Evolutionary conservation across 2,888 invertebrate genomes (phyloP).

Genomic region (Glyphotaelius pellucidus): DNA sequence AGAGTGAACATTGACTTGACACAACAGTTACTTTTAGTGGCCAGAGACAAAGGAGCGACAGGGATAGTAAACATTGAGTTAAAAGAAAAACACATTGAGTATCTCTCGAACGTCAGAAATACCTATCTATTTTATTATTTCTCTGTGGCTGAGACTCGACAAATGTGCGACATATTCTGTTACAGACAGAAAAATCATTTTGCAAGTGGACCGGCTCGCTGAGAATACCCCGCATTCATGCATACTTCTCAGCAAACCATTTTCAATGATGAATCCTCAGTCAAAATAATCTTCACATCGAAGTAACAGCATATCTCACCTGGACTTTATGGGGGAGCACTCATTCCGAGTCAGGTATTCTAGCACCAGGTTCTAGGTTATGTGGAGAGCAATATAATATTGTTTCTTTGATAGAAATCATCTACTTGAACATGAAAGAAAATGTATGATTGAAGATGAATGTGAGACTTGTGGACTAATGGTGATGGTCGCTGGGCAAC

Average conservation of each 20-base stretch:
- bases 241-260: conserved; percentile 49
- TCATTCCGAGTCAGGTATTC: conserved; percentile 25
- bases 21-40: conserved; percentile 62
- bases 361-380: conserved; percentile 27
- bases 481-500: conserved; percentile 47
- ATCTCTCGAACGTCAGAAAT: conserved; percentile 41
- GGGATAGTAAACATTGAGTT: conserved; percentile 56
- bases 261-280: conserved; percentile 11
- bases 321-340: background rate
- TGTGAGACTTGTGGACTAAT: conserved; percentile 75
- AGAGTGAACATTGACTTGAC: conserved; percentile 63
- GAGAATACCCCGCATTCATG: conserved; percentile 41
- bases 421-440: conserved; percentile 60
- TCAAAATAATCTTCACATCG: background rate
- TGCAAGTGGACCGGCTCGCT: conserved; percentile 12
- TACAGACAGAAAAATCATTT: conserved; percentile 11
- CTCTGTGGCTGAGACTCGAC: conserved; percentile 30
- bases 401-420: conserved; percentile 37
- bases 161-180: conserved; percentile 25
- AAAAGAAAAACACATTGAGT: conserved; percentile 54
- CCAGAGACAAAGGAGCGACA: conserved; percentile 59
- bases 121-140: conserved; percentile 31
- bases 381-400: conserved; percentile 47
- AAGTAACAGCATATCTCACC: conserved; percentile 31
- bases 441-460: conserved; percentile 69